Evolutionary conservation across 2,113 vertebrate species (phyloP).

Genomic region (Microtus montanus): DNA sequence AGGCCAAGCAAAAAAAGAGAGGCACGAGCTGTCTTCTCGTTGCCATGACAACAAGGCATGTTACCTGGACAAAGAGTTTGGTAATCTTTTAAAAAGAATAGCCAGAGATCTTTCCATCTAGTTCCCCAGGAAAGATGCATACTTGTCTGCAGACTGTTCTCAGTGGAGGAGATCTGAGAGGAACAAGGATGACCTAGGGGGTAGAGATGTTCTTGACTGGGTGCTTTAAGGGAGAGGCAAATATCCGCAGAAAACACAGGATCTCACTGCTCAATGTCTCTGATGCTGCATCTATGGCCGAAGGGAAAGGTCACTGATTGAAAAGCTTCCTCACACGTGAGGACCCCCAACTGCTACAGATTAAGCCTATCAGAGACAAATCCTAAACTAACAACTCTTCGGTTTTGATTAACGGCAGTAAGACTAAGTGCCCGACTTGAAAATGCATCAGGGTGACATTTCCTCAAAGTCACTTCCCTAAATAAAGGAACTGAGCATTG

Average conservation of each 20-base stretch:
- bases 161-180: background rate
- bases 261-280: background rate
- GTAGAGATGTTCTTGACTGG: background rate
- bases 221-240: background rate
- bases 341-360: background rate
- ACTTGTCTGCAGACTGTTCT: background rate
- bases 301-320: background rate
- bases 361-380: slow-evolving; percentile 19
- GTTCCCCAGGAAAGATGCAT: slow-evolving; percentile 12
- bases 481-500: background rate
- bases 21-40: slow-evolving; percentile 76
- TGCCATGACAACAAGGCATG: slow-evolving; percentile 83
- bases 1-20: slow-evolving; percentile 83
- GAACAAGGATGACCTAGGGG: accelerated
- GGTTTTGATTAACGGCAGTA: slow-evolving; percentile 42
- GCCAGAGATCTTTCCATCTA: slow-evolving; percentile 33
- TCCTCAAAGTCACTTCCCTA: background rate
- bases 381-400: slow-evolving; percentile 13
- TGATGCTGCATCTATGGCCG: slow-evolving; percentile 8
- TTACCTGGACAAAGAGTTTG: slow-evolving; percentile 85
- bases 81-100: slow-evolving; percentile 60
- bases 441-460: background rate
- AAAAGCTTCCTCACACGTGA: background rate
- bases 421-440: background rate
- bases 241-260: background rate